phyloP scores from a whole-genome alignment of 2,113 vertebrate species.

The Hippocampus guttulatus region DNA sequence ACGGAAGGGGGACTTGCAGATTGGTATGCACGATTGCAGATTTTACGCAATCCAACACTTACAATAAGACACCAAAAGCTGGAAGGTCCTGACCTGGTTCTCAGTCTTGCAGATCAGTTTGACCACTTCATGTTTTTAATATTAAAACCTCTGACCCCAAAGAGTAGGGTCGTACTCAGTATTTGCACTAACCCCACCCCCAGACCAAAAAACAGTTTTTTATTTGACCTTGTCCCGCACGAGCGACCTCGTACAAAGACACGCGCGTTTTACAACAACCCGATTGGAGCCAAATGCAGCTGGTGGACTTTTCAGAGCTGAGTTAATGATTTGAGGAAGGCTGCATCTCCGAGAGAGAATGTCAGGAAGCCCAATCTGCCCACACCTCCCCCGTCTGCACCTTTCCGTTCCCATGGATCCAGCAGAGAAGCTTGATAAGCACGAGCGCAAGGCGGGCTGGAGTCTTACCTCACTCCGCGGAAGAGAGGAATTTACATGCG shows the following conservation, averaged over 20 bases:
- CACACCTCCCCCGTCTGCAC: slow-evolving; percentile 44
- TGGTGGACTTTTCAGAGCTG: neutral
- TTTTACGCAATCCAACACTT: neutral
- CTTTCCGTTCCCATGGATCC: slow-evolving; percentile 70
- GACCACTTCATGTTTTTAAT: too few relatives aligned
- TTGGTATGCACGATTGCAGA: neutral
- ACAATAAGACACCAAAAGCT: neutral
- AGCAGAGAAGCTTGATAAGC: slow-evolving; percentile 43
- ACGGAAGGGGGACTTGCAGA: neutral
- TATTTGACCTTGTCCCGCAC: neutral
- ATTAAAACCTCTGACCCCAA: too few relatives aligned
- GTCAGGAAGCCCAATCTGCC: slow-evolving; percentile 63
- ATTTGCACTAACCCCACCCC: neutral
- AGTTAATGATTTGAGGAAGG: slow-evolving; percentile 59
- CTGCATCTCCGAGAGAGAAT: slow-evolving; percentile 52
- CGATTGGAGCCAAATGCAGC: neutral
- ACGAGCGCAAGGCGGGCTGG: slow-evolving; percentile 10
- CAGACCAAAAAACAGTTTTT: too few relatives aligned
- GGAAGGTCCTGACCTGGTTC: neutral
- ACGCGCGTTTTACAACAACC: slow-evolving; percentile 3
- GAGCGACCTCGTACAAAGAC: neutral
- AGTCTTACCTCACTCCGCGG: slow-evolving; percentile 52
- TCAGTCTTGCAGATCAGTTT: neutral
- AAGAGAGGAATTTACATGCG: slow-evolving; percentile 39
- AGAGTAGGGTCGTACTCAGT: neutral